Base-by-base conservation (phyloP, 2,888 invertebrate genomes). In the Rhaphigaster nebulosa region DNA sequence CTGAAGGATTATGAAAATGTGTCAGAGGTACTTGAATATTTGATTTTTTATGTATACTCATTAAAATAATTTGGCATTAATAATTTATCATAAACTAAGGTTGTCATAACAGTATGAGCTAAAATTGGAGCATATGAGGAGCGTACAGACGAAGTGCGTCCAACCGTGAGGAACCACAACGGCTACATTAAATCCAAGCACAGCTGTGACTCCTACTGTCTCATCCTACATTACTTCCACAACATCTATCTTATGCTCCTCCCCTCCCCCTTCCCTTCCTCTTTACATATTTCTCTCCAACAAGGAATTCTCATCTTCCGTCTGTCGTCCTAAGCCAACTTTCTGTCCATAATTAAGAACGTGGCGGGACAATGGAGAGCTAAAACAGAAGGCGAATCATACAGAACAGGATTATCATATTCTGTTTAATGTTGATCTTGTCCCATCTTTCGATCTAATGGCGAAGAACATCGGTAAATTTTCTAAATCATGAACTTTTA, bases 171-270 rank as follows among this genome's bases (percentile, higher is more conserved):
- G 6, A 50, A 84, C 84, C 84, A n/a, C 84, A 84, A n/a, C 8
- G 45, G 84, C 45, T n/a, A 26, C 84, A 84, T 84, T 84, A 15
- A 84, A 84, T 84, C 45, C 84, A 5, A 26, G 41, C 80, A 50
- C 84, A 84, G 84, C 84, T 50, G 84, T 84, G 84, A 84, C 84
- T 84, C n/a, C 84, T 84, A 10, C 84, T 84, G 84, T n/a, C 45
- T 50, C 84, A 20, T 41, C 45, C 45, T 5, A 4, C 41, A 41
- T 84, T 84, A 84, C 84, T 84, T 84, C 84, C 84, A 50, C 84
- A 84, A 84, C 45, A 84, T 84, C n/a, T 41, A 45, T 84, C 84
- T 50, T 26, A n/a, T 12, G 15, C 0, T n/a, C n/a, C 26, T n/a
- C n/a, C n/a, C n/a, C n/a, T n/a, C n/a, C 15, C 70, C 4, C 13